Evolutionary conservation across 2,113 vertebrate genomes (phyloP).

Genomic region (Cathartes aura): DNA sequence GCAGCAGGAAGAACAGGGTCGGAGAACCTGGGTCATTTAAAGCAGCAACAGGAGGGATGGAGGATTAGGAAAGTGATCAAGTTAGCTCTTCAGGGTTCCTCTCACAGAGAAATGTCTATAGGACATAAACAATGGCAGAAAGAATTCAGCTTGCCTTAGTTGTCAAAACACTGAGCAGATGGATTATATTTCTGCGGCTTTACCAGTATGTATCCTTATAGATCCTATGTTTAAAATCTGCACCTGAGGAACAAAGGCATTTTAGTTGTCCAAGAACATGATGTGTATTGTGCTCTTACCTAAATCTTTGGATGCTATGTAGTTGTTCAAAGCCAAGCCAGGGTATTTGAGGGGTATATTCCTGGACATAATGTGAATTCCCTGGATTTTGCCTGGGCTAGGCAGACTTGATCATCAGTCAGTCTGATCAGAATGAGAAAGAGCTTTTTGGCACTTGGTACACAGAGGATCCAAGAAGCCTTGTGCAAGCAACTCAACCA

Average conservation of each 20-base stretch:
- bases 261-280: not conserved
- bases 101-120: not conserved
- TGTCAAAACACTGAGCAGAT: not conserved
- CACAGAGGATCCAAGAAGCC: not conserved
- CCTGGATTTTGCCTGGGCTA: not conserved
- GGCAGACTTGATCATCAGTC: not conserved
- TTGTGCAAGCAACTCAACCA: not conserved
- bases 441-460: not conserved
- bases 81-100: not conserved
- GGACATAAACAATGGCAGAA: not conserved
- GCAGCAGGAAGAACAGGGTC: not conserved
- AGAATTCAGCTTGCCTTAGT: not conserved
- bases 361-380: not conserved
- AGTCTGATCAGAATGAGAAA: not conserved
- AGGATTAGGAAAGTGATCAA: not conserved
- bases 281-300: not conserved
- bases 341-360: not conserved
- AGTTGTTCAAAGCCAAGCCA: not conserved
- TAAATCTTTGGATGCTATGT: not conserved
- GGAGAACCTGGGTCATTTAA: not conserved
- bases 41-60: not conserved
- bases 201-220: not conserved
- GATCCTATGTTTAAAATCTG: not conserved
- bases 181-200: not conserved
- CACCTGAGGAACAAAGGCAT: not conserved